Percentiles rank a stretch among this genome's conserved stretches.
Evolutionary conservation across 2,888 invertebrate species (phyloP).

Genomic region (Sepioteuthis lessoniana): DNA sequence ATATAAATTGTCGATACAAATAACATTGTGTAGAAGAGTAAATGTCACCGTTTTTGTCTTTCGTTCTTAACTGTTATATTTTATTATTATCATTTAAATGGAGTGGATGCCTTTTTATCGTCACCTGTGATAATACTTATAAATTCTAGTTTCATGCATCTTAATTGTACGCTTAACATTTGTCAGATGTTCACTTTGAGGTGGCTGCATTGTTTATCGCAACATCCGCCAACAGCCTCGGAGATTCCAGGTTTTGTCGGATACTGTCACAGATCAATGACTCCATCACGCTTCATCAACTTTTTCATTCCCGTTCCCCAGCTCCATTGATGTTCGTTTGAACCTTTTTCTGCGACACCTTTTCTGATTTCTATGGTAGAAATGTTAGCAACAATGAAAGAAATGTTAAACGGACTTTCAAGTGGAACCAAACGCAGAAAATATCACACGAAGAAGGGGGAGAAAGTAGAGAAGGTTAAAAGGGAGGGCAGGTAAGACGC

Average conservation of each 20-base stretch:
- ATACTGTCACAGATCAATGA: neutral
- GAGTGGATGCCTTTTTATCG: neutral
- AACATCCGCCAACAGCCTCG: slow-evolving; percentile 2
- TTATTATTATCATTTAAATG: neutral
- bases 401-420: slow-evolving; percentile 11
- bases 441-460: slow-evolving; percentile 7
- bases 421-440: neutral
- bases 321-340: neutral
- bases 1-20: no score
- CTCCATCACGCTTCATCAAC: neutral
- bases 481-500: neutral
- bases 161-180: neutral
- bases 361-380: slow-evolving; percentile 21
- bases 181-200: neutral
- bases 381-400: slow-evolving; percentile 33
- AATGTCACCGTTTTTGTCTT: neutral
- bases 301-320: neutral
- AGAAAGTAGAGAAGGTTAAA: neutral
- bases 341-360: slow-evolving; percentile 20
- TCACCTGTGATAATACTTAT: neutral
- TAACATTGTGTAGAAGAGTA: no score
- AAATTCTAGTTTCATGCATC: neutral
- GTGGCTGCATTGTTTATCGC: neutral
- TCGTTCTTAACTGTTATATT: neutral
- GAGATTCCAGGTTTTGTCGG: slow-evolving; percentile 21